Conservation (phyloP, 2,113 vertebrate genomes). For the Lipophrys pholis region DNA sequence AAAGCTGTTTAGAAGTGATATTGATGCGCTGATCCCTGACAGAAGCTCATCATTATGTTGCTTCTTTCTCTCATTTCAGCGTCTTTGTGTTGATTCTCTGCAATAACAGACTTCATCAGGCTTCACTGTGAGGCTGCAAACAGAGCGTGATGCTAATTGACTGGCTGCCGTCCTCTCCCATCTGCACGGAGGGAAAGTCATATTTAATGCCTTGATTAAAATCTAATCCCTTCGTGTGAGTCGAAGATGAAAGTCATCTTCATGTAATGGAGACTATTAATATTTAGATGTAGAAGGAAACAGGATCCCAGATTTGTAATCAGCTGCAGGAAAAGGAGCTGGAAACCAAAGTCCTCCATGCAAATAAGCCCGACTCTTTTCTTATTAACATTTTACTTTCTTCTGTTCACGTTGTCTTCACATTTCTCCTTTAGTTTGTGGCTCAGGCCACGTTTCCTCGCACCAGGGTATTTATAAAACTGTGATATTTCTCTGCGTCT, state of each 20-base stretch:
- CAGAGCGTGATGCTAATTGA: slow-evolving; percentile 69
- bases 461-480: too few species aligned
- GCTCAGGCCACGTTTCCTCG: too few species aligned
- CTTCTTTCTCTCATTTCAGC: slow-evolving; percentile 22
- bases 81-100: slow-evolving; percentile 50
- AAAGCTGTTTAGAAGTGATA: slow-evolving; percentile 11
- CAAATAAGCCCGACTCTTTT: slow-evolving; percentile 48
- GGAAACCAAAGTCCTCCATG: slow-evolving; percentile 53
- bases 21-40: slow-evolving; percentile 24
- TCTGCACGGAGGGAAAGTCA: slow-evolving; percentile 75
- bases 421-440: too few species aligned
- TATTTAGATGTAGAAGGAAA: slow-evolving; percentile 78
- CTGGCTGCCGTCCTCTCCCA: slow-evolving; percentile 64
- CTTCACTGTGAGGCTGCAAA: slow-evolving; percentile 52
- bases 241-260: slow-evolving; percentile 81
- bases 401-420: slow-evolving; percentile 17
- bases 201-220: slow-evolving; percentile 82
- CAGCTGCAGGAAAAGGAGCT: slow-evolving; percentile 67
- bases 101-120: slow-evolving; percentile 62
- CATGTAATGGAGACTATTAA: slow-evolving; percentile 83
- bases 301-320: slow-evolving; percentile 68
- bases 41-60: slow-evolving; percentile 35
- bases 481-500: too few species aligned
- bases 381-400: slow-evolving; percentile 34
- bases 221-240: slow-evolving; percentile 77